Evolutionary conservation across 1,140 invertebrate genomes (phyloP).

Genomic region (Lethocerus indicus): DNA sequence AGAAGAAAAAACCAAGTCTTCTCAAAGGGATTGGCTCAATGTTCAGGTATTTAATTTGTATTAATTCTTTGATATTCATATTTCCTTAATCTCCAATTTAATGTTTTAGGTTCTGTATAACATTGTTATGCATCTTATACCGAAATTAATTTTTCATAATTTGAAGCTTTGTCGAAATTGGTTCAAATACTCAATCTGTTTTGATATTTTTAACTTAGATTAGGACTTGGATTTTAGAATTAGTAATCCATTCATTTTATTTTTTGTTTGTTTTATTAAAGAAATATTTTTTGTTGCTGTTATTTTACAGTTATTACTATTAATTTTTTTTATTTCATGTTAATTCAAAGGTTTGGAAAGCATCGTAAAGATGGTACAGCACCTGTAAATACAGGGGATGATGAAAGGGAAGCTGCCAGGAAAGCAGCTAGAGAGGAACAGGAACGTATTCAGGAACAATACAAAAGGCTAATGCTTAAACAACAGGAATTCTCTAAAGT

Average conservation of each 20-base stretch:
- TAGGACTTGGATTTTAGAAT: neutral
- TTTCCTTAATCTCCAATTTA: neutral
- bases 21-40: slow-evolving; percentile 65
- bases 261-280: neutral
- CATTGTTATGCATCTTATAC: too few relatives aligned
- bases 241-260: too few relatives aligned
- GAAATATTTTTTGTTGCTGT: too few relatives aligned
- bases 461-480: slow-evolving; percentile 23
- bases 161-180: too few relatives aligned
- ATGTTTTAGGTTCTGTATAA: neutral
- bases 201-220: too few relatives aligned
- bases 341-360: slow-evolving; percentile 43
- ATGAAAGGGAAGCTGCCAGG: slow-evolving; percentile 22
- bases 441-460: slow-evolving; percentile 29
- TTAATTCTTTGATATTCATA: neutral
- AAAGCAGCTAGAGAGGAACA: slow-evolving; percentile 22
- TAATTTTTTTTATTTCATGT: neutral
- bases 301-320: too few relatives aligned
- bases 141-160: too few relatives aligned
- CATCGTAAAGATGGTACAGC: slow-evolving; percentile 39
- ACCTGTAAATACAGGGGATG: slow-evolving; percentile 16
- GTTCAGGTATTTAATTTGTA: slow-evolving; percentile 35
- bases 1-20: slow-evolving; percentile 51
- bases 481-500: slow-evolving; percentile 17
- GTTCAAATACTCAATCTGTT: too few relatives aligned